Base-by-base conservation (phyloP, 2,888 invertebrate genomes). In the Phyllotreta cruciferae region DNA sequence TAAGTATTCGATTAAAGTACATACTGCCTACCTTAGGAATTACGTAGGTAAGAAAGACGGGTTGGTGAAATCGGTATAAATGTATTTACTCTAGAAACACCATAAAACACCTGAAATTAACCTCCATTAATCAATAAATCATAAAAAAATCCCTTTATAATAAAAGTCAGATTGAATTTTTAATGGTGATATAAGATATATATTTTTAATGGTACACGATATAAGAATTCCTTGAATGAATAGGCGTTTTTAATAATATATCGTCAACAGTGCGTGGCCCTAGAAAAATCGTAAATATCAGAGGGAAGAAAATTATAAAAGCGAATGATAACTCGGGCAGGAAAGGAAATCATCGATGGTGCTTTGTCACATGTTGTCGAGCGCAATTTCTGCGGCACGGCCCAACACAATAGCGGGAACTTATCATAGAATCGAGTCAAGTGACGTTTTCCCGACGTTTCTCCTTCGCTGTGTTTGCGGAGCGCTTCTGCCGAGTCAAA, bases 371-470 rank as follows among this genome's bases (percentile, higher is more conserved):
- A 65, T 62, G 67, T 64, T 67, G 71, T 69, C 68, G 66, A 63
- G 61, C 56, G 63, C 68, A 71, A 64, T 57, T 62, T 63, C 53
- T 70, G 70, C 70, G 68, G 71, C 68, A 68, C 69, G 56, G 41
- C 64, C 24, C 69, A 69, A 70, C 72, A 73, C 74, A 76, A 74
- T 72, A 71, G 70, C 69, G 61, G 60, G 66, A 69, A 73, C 68
- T 68, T 68, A 69, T 67, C 69, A 63, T 69, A 67, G 68, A 71
- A 69, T 71, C 67, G 64, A 71, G 68, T 71, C 68, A 66, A 71
- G 71, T 70, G 66, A 66, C 66, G 63, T 66, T 62, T 68, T 62
- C 62, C 58, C 57, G 60, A 62, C 57, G 56, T 64, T 64, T 64
- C 66, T 55, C 61, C 24, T 34, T 42, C 44, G 45, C 47, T 47